Base-by-base conservation (phyloP, 2,797 vertebrate species). In the Astyanax mexicanus region DNA sequence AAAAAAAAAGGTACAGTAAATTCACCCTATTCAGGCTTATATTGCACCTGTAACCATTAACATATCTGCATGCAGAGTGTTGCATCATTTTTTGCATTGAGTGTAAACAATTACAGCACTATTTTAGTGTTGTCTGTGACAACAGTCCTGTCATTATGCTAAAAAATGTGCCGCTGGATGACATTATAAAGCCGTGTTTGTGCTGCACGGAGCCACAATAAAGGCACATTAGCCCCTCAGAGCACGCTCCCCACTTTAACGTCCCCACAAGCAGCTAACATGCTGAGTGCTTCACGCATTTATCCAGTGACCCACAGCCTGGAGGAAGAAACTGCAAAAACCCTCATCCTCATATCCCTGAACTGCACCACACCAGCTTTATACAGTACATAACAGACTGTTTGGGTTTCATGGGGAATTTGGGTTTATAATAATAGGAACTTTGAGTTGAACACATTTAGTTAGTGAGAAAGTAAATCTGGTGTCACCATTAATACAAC, bases 261-360 rank as follows among this genome's bases (percentile, higher is more conserved):
- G 21, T 15, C 17, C 1, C 10, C 15, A 23, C 4, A 7, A 23
- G 35, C 19, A 25, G 49, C 9, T 21, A 52, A 25, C 23, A 54
- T 25, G 23, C 51, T 54, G 21, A 25, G 61, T 25, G 40, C 61
- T 65, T 65, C 23, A 45, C 45, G 9, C 35, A 23, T 64, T 64
- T 10, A 42, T 38, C 17, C 40, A 45, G 21, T 44, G 38, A 64
- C 61, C 37, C 38, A 64, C 61, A 64, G 61, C 40, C 38, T 29
- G 5, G 21, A 45, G 61, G 6, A 4, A 45, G 1, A 27, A 3
- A 21, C 58, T 4, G 3, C 12, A 13, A 23, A 35, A 55, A 60
- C 29, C 15, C 10, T 12, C 10, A 6, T 44, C 19, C 17, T 10
- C 2, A 17, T 57, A 13, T 27, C 10, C 45, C 44, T 45, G n/a